Percentiles rank a stretch among this genome's conserved stretches.
phyloP scores from a whole-genome alignment of 37 sponge, comb jelly and placozoan species.

The Beroe ovata region DNA sequence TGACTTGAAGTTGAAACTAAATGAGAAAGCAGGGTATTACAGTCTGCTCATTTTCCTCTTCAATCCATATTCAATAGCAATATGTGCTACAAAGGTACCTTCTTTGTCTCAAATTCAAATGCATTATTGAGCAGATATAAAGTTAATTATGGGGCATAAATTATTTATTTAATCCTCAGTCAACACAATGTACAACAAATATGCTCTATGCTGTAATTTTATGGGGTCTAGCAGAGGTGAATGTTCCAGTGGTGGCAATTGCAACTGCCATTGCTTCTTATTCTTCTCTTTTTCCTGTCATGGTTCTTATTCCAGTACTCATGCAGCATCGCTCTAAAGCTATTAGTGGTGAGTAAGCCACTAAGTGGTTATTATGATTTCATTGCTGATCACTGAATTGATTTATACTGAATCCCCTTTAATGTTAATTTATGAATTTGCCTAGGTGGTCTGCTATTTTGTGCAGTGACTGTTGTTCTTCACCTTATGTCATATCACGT shows the following conservation, averaged over 20 bases:
- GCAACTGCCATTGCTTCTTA: slow-evolving; percentile 77
- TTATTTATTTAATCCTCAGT: slow-evolving; percentile 4
- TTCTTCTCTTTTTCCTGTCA: slow-evolving; percentile 84
- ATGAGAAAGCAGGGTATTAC: slow-evolving; percentile 39
- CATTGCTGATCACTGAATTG: too few species aligned
- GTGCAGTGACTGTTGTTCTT: too few species aligned
- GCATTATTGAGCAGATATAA: background rate
- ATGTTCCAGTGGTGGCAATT: slow-evolving; percentile 72
- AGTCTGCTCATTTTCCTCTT: slow-evolving; percentile 42
- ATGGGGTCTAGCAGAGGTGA: slow-evolving; percentile 56
- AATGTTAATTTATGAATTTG: too few species aligned
- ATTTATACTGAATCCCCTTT: too few species aligned
- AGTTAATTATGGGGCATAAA: background rate
- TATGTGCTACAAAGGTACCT: slow-evolving; percentile 17
- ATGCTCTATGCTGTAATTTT: slow-evolving; percentile 12
- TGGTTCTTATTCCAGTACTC: slow-evolving; percentile 80
- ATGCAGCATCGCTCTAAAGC: slow-evolving; percentile 18
- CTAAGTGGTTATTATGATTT: too few species aligned
- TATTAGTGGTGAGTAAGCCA: too few species aligned
- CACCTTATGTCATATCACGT: too few species aligned
- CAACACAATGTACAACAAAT: slow-evolving; percentile 48
- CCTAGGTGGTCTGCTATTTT: too few species aligned
- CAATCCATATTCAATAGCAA: slow-evolving; percentile 56
- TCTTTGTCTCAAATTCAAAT: background rate
- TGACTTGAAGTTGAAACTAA: slow-evolving; percentile 7